These are phyloP conservation scores for Cordylochernes scorpioides DNA, from an alignment of 2,888 invertebrate genomes.

Conservation along the genomic window DNA sequence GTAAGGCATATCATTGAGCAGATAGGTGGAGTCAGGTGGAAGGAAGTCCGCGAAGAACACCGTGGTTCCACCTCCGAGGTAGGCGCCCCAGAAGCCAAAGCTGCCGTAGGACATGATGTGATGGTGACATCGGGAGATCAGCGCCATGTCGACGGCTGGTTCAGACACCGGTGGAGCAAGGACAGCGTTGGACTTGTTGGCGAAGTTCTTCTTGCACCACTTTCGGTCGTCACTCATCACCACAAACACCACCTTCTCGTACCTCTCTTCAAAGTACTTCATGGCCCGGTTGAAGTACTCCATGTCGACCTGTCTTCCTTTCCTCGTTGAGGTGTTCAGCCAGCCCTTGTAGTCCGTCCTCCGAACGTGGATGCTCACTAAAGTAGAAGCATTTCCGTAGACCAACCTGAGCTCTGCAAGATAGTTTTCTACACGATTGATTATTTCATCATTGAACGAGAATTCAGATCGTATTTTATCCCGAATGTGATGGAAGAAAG, in stretches of 20 bases:
- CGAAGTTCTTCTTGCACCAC: constrained; percentile 25
- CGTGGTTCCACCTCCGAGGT: constrained; percentile 17
- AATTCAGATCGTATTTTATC: not conserved
- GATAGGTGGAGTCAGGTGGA: not conserved
- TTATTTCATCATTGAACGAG: not conserved
- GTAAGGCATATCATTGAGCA: not conserved
- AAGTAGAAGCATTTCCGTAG: not conserved
- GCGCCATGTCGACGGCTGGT: constrained; percentile 24
- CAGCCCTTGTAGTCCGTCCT: constrained; percentile 31
- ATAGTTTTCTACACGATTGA: not conserved
- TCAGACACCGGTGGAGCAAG: constrained; percentile 20
- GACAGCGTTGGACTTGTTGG: constrained; percentile 21
- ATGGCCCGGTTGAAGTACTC: constrained; percentile 25
- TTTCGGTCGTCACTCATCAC: constrained; percentile 27
- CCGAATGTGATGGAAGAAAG: not conserved
- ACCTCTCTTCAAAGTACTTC: constrained; percentile 24
- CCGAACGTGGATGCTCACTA: constrained; percentile 29
- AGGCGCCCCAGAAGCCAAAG: constrained; percentile 20
- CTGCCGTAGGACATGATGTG: constrained; percentile 22
- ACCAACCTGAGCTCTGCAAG: not conserved
- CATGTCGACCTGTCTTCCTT: constrained; percentile 22
- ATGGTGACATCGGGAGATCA: constrained; percentile 28
- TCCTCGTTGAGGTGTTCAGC: constrained; percentile 27
- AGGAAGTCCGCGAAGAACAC: constrained; percentile 5
- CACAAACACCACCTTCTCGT: constrained; percentile 22